Evolutionary conservation across 2,888 invertebrate genomes (phyloP).

Genomic region (Drosophila maculinotata): DNA sequence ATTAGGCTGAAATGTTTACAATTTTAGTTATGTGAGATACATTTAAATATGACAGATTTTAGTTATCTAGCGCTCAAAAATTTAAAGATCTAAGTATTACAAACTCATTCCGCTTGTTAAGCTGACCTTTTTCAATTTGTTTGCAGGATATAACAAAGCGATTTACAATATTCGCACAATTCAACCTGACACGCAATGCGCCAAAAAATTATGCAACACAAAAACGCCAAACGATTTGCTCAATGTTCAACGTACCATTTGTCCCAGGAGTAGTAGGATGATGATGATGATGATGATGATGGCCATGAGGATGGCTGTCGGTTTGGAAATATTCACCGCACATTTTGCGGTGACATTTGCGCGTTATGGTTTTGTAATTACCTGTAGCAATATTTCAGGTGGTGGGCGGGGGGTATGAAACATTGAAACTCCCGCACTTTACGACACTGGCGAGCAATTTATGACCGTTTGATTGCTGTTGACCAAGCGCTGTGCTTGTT

Average conservation of each 20-base stretch:
- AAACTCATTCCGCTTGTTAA: no score
- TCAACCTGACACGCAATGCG: slow-evolving; percentile 53
- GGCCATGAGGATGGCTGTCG: slow-evolving; percentile 15
- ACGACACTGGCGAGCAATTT: slow-evolving; percentile 55
- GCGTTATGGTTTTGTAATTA: slow-evolving; percentile 75
- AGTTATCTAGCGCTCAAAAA: no score
- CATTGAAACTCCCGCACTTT: slow-evolving; percentile 31
- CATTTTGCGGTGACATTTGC: slow-evolving; percentile 73
- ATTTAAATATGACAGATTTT: no score
- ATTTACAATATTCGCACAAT: slow-evolving; percentile 49
- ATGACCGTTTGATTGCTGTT: slow-evolving; percentile 63
- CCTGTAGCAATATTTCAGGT: slow-evolving; percentile 52
- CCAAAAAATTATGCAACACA: slow-evolving; percentile 62
- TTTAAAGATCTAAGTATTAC: no score
- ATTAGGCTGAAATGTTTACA: no score
- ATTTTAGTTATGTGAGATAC: no score
- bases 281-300: slow-evolving; percentile 3
- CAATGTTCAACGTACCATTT: slow-evolving; percentile 50
- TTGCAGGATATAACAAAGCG: slow-evolving; percentile 36
- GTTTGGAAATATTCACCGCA: slow-evolving; percentile 57
- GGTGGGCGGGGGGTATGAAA: slow-evolving; percentile 1
- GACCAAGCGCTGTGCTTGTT: slow-evolving; percentile 33
- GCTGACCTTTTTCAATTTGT: background rate
- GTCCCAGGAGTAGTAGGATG: slow-evolving; percentile 20
- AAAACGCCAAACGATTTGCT: slow-evolving; percentile 53